Evolutionary conservation across 2,113 vertebrate species (phyloP).

Genomic region (Prunella himalayana): DNA sequence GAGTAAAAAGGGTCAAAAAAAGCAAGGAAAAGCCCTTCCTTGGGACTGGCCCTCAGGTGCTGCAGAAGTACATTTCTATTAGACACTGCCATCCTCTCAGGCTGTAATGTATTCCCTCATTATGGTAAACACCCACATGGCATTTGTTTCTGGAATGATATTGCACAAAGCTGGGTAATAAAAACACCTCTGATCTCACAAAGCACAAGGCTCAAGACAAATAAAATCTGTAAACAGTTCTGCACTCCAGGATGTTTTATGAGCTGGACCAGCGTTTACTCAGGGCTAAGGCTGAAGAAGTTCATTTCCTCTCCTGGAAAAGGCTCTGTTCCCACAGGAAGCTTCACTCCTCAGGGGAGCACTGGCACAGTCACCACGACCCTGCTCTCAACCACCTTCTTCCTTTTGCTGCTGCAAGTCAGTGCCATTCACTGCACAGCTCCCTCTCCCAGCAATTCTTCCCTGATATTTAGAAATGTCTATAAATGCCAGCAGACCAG

Average conservation of each 20-base stretch:
- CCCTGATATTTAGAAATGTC: neutral
- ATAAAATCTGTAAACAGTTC: slow-evolving; percentile 65
- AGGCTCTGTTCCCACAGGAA: neutral
- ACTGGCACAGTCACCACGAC: neutral
- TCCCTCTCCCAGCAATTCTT: neutral
- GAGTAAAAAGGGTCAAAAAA: neutral
- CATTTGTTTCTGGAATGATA: slow-evolving; percentile 28
- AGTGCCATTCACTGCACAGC: neutral
- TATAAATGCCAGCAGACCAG: neutral
- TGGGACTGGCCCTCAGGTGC: neutral
- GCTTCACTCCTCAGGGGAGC: neutral
- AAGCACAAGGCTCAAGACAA: slow-evolving; percentile 43
- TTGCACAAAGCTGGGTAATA: slow-evolving; percentile 34
- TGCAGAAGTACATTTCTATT: slow-evolving; percentile 12
- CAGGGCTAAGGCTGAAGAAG: slow-evolving; percentile 45
- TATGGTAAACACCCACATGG: slow-evolving; percentile 1
- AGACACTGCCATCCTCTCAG: neutral
- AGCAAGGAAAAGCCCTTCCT: neutral
- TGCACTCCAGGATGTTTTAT: slow-evolving; percentile 35
- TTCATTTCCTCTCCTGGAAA: slow-evolving; percentile 41
- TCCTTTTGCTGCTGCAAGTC: neutral
- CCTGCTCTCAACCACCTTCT: neutral
- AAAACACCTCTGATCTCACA: slow-evolving; percentile 41
- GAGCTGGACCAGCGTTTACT: slow-evolving; percentile 47
- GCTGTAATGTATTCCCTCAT: neutral